These are phyloP conservation scores for Diceros bicornis DNA, from an alignment of 2,797 vertebrate genomes.

Conservation along the genomic window DNA sequence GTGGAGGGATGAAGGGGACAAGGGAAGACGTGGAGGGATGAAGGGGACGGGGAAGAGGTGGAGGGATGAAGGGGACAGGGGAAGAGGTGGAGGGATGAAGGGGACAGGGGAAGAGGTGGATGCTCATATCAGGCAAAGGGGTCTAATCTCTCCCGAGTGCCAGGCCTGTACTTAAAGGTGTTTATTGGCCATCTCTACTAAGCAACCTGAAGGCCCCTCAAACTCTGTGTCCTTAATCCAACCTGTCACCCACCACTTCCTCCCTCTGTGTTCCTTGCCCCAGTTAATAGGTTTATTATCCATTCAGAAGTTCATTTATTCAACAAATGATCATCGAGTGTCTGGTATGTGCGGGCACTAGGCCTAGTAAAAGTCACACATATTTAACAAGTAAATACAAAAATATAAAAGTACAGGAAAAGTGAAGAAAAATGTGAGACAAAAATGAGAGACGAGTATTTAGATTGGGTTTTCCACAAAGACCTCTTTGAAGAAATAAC, in stretches of 20 bases:
- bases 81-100: neutral
- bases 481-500: conserved; percentile 49
- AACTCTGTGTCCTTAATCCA: neutral
- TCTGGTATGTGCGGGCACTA: neutral
- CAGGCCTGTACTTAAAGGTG: neutral
- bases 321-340: conserved; percentile 5
- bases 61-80: neutral
- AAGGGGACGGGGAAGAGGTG: neutral
- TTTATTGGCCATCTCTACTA: neutral
- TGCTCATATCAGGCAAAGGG: neutral
- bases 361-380: neutral
- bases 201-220: neutral
- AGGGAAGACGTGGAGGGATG: neutral
- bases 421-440: neutral
- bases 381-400: neutral
- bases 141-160: neutral
- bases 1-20: neutral
- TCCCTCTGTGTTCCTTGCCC: neutral
- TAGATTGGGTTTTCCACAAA: neutral
- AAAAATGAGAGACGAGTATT: neutral
- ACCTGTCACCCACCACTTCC: neutral
- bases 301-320: conserved; percentile 43
- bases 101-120: neutral
- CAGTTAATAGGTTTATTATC: neutral
- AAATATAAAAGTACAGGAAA: neutral